These are phyloP conservation scores for Oppia nitens DNA, from an alignment of 1,140 invertebrate species.

Conservation along the genomic window DNA sequence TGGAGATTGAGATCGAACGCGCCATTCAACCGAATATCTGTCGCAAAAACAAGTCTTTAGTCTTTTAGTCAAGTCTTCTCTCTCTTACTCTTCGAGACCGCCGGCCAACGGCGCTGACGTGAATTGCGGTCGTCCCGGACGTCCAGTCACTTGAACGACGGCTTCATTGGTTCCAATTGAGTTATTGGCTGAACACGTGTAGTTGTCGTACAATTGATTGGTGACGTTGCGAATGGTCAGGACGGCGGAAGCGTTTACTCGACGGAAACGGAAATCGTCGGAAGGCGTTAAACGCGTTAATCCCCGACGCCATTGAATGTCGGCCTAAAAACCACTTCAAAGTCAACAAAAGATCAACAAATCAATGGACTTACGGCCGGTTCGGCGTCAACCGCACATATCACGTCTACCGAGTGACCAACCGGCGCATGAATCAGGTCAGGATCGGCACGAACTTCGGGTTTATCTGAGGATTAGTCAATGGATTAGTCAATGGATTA, in stretches of 20 bases:
- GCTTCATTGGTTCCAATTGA: neutral
- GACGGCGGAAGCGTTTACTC: neutral
- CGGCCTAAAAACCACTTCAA: neutral
- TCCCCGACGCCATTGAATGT: neutral
- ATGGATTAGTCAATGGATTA: too few relatives aligned
- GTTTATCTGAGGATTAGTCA: slow-evolving; percentile 1
- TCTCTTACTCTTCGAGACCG: neutral
- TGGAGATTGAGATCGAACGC: neutral
- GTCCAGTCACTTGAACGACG: slow-evolving; percentile 5
- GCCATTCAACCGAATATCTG: slow-evolving; percentile 8
- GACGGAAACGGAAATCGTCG: neutral
- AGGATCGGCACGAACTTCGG: neutral
- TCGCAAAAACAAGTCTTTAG: neutral
- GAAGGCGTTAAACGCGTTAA: neutral
- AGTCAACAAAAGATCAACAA: neutral
- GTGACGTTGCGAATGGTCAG: neutral
- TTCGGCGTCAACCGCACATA: slow-evolving; percentile 1
- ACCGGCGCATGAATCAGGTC: slow-evolving; percentile 7
- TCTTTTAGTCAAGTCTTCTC: neutral
- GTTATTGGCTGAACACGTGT: slow-evolving; percentile 4
- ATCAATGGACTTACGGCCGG: neutral
- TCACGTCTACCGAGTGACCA: slow-evolving; percentile 2
- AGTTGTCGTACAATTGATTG: neutral
- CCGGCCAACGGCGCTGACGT: neutral
- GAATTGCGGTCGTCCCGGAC: slow-evolving; percentile 10